A percentile compares a stretch with the other conserved stretches of the same genome.
Conservation (phyloP, 2,797 vertebrate species). For the Hydrolagus colliei region DNA sequence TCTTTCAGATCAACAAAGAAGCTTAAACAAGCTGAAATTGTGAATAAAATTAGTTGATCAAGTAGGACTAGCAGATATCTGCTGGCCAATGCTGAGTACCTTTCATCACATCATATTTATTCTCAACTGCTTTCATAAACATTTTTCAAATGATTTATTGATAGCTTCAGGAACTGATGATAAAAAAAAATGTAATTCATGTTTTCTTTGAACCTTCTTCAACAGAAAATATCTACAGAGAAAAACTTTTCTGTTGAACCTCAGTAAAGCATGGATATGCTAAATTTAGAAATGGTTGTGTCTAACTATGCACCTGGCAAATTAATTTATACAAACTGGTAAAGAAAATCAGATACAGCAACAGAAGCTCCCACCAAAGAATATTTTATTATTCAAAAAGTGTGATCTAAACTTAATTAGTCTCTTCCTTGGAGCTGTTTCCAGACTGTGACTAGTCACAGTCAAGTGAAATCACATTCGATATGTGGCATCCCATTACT, state of each 20-base stretch:
- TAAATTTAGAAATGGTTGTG: no score
- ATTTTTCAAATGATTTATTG: neutral
- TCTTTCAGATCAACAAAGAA: neutral
- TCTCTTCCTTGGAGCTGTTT: slow-evolving; percentile 46
- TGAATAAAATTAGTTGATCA: no score
- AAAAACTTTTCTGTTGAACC: no score
- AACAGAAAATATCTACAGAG: neutral
- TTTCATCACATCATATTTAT: neutral
- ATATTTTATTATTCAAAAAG: no score
- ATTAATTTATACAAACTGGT: no score
- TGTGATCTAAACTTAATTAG: slow-evolving; percentile 34
- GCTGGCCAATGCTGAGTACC: neutral
- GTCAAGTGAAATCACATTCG: slow-evolving; percentile 60
- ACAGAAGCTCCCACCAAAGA: no score
- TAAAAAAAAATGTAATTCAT: neutral
- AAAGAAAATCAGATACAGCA: no score
- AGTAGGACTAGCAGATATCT: neutral
- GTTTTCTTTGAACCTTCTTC: neutral
- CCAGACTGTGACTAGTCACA: slow-evolving; percentile 48
- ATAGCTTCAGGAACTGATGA: neutral
- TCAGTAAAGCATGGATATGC: no score
- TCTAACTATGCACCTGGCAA: no score
- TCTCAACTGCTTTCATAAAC: neutral
- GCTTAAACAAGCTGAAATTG: no score
- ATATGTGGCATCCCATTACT: slow-evolving; percentile 55